Evolutionary conservation across 1,140 invertebrate species (phyloP).

Genomic region (Hypsibius dujardini): DNA sequence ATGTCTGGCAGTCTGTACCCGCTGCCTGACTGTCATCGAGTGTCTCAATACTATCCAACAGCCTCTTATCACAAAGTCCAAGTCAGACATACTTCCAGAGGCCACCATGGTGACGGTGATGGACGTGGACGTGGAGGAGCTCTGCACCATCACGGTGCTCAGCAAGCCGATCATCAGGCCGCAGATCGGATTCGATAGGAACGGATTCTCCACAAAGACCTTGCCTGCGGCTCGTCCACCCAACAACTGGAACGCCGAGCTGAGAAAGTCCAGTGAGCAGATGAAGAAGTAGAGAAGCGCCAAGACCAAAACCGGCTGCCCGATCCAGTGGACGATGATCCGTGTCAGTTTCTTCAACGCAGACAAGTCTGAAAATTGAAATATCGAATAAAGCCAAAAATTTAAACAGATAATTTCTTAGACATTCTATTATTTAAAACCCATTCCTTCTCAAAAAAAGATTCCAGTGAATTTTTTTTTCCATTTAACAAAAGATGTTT

Average conservation of each 20-base stretch:
- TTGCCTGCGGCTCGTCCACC: constrained; percentile 35
- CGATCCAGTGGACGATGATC: background rate
- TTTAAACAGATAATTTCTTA: too few relatives aligned
- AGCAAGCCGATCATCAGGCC: constrained; percentile 44
- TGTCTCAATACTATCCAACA: too few relatives aligned
- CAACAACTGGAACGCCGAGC: constrained; percentile 34
- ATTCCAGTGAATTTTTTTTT: too few relatives aligned
- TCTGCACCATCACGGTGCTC: constrained; percentile 44
- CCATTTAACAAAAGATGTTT: too few relatives aligned
- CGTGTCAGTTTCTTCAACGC: too few relatives aligned
- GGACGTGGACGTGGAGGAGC: constrained; percentile 43
- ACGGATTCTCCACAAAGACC: constrained; percentile 35
- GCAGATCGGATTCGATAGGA: constrained; percentile 40
- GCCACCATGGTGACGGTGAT: constrained; percentile 45
- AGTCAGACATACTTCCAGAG: constrained; percentile 29
- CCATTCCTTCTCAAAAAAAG: too few relatives aligned
- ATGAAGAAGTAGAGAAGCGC: constrained; percentile 33
- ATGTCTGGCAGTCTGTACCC: too few relatives aligned
- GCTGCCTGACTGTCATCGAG: too few relatives aligned
- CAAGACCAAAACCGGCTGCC: background rate
- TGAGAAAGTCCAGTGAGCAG: constrained; percentile 33
- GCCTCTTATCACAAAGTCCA: too few relatives aligned
- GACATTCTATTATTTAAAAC: too few relatives aligned
- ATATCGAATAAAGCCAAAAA: too few relatives aligned
- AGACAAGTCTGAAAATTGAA: too few relatives aligned